These are phyloP conservation scores for Pyrgilauda ruficollis DNA, from an alignment of 2,113 vertebrate genomes.

Conservation along the genomic window DNA sequence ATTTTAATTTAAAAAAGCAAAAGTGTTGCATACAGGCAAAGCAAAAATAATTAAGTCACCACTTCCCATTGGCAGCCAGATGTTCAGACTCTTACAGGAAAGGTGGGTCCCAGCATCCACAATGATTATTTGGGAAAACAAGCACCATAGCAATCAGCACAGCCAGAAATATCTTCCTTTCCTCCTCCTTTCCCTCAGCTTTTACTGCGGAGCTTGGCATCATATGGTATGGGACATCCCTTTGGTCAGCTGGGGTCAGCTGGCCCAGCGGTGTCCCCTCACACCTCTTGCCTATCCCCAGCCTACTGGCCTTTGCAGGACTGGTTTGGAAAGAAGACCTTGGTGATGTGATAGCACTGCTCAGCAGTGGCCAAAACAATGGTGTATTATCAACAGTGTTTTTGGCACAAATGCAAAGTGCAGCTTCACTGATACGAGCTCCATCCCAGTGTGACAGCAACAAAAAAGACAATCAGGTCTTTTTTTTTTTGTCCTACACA, in stretches of 20 bases:
- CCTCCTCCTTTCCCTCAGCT: not conserved
- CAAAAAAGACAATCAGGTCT: fast-evolving
- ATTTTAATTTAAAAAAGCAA: not conserved
- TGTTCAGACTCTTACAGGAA: not conserved
- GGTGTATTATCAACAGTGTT: not conserved
- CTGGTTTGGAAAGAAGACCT: not conserved
- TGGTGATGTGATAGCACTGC: not conserved
- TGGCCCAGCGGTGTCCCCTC: not conserved
- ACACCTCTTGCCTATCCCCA: not conserved
- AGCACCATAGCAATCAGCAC: not conserved
- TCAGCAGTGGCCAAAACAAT: not conserved
- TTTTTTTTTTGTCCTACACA: not conserved
- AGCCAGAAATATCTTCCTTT: not conserved
- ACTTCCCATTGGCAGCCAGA: not conserved
- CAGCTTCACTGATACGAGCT: not conserved
- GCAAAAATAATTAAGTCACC: not conserved
- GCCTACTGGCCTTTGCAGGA: not conserved
- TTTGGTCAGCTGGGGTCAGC: not conserved
- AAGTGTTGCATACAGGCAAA: not conserved
- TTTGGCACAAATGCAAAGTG: not conserved
- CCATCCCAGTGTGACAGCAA: not conserved
- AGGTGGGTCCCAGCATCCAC: not conserved
- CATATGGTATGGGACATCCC: not conserved
- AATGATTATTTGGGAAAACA: not conserved
- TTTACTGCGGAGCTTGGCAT: not conserved